Conservation (phyloP, 1,140 invertebrate species). For the Drosophila nasuta region DNA sequence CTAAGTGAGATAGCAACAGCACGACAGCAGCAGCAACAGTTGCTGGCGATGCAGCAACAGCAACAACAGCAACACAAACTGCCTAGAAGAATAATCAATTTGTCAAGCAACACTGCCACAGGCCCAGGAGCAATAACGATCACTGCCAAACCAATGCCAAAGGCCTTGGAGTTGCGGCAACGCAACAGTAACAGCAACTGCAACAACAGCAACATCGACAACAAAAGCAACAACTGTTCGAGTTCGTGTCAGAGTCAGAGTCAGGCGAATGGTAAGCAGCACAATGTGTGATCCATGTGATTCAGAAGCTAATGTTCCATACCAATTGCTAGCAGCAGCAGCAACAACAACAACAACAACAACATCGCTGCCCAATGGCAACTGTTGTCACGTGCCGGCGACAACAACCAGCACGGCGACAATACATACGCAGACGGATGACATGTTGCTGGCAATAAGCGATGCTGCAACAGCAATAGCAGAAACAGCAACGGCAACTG, state of each 20-base stretch:
- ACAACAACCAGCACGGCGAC: constrained; percentile 57
- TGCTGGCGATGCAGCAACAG: constrained; percentile 57
- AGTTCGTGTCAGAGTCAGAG: constrained; percentile 28
- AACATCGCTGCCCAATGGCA: constrained; percentile 59
- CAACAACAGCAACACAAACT: constrained; percentile 63
- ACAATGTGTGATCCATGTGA: constrained; percentile 60
- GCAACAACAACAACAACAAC: constrained; percentile 35
- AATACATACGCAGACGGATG: constrained; percentile 78
- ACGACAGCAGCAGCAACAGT: constrained; percentile 69
- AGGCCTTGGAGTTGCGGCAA: constrained; percentile 31
- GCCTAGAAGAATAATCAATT: constrained; percentile 69
- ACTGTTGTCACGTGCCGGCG: constrained; percentile 46
- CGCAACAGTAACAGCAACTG: constrained; percentile 36
- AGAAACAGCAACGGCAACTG: constrained; percentile 9
- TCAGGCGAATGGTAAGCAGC: constrained; percentile 72
- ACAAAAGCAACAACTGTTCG: constrained; percentile 32
- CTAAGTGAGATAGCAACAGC: constrained; percentile 78
- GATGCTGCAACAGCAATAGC: neutral
- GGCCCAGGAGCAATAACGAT: constrained; percentile 43
- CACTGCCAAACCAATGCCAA: constrained; percentile 40
- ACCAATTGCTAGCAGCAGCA: constrained; percentile 44
- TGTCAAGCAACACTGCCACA: constrained; percentile 61
- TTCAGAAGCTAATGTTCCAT: constrained; percentile 42
- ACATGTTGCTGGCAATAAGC: constrained; percentile 35
- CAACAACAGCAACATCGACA: constrained; percentile 36